Conservation (phyloP, 2,113 vertebrate species). For the Rhodinocichla rosea region DNA sequence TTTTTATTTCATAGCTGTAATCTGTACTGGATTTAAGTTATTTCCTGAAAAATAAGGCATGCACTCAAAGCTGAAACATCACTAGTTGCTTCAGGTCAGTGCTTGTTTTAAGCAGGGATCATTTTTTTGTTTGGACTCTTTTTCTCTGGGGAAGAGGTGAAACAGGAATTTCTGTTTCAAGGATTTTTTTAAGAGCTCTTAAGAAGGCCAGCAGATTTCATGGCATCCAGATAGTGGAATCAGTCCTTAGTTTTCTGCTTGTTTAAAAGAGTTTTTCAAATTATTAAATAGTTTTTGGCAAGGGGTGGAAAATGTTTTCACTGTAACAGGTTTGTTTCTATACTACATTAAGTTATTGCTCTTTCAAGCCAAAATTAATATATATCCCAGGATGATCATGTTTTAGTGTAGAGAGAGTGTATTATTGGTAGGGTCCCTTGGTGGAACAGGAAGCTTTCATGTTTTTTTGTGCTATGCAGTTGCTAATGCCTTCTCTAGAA, state of each 20-base stretch:
- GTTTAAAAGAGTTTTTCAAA: neutral
- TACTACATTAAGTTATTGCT: neutral
- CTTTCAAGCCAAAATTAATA: neutral
- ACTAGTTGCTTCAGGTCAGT: neutral
- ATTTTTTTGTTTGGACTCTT: neutral
- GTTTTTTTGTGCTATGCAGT: neutral
- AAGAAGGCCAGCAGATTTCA: neutral
- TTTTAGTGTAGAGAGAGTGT: neutral
- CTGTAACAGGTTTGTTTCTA: neutral
- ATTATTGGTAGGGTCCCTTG: neutral
- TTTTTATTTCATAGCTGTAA: slow-evolving; percentile 57
- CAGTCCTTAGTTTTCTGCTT: neutral
- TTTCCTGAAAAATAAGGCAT: slow-evolving; percentile 18
- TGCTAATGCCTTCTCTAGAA: neutral
- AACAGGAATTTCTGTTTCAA: neutral
- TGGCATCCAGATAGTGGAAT: neutral
- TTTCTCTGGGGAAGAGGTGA: neutral
- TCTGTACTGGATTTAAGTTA: slow-evolving; percentile 51
- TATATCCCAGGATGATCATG: neutral
- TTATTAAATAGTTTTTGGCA: neutral
- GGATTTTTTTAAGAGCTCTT: neutral
- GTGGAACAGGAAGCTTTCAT: neutral
- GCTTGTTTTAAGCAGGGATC: neutral
- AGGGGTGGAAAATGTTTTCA: neutral
- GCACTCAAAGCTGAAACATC: neutral